Base-by-base conservation (phyloP, 2,888 invertebrate species). In the Coenonympha glycerion region DNA sequence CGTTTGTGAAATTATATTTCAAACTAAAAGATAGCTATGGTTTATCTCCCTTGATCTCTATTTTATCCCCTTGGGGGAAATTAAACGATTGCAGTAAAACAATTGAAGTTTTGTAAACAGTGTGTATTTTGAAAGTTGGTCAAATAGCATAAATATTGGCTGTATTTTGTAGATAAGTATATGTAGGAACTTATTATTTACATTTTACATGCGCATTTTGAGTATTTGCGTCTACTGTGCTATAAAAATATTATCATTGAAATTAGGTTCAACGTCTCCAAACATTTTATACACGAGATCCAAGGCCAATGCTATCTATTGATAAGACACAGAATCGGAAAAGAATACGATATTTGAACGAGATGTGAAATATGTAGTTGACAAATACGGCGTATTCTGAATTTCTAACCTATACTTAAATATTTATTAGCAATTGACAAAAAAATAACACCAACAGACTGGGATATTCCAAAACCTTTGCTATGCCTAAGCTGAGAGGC, bases 271-370 rank as follows among this genome's bases (percentile, higher is more conserved):
- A 36, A 36, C 16, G 21, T 30, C 26, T 22, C 26, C 3, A 37
- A 31, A 22, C 47, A 28, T 16, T 22, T 49, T 37, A 18, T 42
- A 42, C 18, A 9, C n/a, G n/a, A 49, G 21, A 37, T 36, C 30
- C 49, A 49, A 49, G 49, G 49, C 21, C 21, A 22, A 21, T 49
- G 30, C 6, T 28, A n/a, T n/a, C n/a, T n/a, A n/a, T n/a, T n/a
- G 24, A 42, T 44, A 26, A 36, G 36, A 30, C 36, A 49, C 49
- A 30, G 30, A 42, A 42, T 49, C 49, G 36, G 36, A 42, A 49
- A 42, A 49, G 22, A 11, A 16, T 13, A 28, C 15, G 28, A 15
- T 21, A 22, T 22, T 18, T 31, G 47, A 39, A 39, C 21, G 11
- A 24, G 15, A 24, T 24, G 39, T 22, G 39, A 39, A 39, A 8